These are phyloP conservation scores for Drosophila engyochracea DNA, from an alignment of 2,888 invertebrate species.

Conservation along the genomic window DNA sequence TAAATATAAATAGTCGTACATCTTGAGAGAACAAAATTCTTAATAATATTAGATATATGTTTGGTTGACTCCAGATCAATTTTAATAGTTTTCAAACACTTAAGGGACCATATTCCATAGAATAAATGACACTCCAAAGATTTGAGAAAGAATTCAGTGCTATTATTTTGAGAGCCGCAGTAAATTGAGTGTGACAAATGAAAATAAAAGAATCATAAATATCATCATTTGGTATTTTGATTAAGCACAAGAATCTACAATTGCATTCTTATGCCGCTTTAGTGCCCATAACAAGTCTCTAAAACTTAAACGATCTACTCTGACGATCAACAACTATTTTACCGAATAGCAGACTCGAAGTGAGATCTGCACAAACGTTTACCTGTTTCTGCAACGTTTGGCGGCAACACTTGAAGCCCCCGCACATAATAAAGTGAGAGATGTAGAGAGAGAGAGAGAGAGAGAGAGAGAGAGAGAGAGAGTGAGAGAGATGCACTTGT, in stretches of 20 bases:
- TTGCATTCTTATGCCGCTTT: background rate
- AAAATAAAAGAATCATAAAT: background rate
- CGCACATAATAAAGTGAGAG: conserved; percentile 15
- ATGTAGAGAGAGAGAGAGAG: background rate
- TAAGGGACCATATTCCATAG: no score
- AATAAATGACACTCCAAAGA: no score
- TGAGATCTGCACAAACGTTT: conserved; percentile 25
- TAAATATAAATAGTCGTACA: background rate
- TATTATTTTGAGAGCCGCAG: background rate
- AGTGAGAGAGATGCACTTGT: conserved; percentile 6
- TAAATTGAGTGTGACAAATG: background rate
- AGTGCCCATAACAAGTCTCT: background rate
- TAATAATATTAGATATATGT: background rate
- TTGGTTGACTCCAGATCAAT: background rate
- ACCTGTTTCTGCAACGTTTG: conserved; percentile 40
- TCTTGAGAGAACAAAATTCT: background rate
- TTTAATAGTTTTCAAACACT: background rate
- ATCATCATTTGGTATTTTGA: background rate
- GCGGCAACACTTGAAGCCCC: conserved; percentile 57
- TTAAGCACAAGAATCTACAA: background rate
- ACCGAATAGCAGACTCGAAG: background rate
- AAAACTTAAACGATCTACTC: conserved; percentile 2
- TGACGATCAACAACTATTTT: background rate
- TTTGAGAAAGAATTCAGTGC: no score
- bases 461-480: background rate